Evolutionary conservation across 1,140 invertebrate species (phyloP), one percentile per base, ranked within the genome.

Genomic region (Dendrolimus punctatus): DNA sequence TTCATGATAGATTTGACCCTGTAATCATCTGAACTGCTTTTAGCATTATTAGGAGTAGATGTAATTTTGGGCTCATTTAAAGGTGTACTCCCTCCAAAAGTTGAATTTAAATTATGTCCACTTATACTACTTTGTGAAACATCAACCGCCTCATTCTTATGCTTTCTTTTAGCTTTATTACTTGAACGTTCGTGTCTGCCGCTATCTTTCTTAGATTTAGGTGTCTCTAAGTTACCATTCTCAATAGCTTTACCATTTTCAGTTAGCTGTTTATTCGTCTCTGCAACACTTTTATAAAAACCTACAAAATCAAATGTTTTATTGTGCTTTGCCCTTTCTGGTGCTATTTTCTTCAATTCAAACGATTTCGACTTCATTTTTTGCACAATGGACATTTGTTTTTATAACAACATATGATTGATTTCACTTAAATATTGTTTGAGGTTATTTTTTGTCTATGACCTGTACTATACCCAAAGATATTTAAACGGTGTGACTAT

Each of bases 221-320:
- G 36, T 0, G 38, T 50, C 6, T 23, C 45, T 10, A 6, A 39
- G 50, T 64, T 62, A 37, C 43, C 39, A 8, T 6, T 58, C 4
- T 57, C 52, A 41, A 57, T 53, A 36, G 57, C 44, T 49, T 58
- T 64, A 8, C 9, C 39, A 47, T 68, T 66, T 46, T 59, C 60
- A 42, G 39, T 6, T 40, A 57, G 37, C 45, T 58, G 61, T 40
- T 45, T 9, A 39, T 60, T 64, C 39, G 49, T 73, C 62, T 77
- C 76, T 5, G 56, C 43, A n/a, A 64, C 57, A 52, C 62, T 58
- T 62, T 73, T 73, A 42, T 82, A 82, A 42, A 66, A 69, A 49
- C 63, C 58, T 36, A 65, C 38, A 70, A 78, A 82, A 36, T 75
- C 72, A 49, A 66, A 68, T 6, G 67, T 71, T 62, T 69, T 76